phyloP scores from a whole-genome alignment of 1,140 invertebrate genomes.

The Drosophila bipectinata region DNA sequence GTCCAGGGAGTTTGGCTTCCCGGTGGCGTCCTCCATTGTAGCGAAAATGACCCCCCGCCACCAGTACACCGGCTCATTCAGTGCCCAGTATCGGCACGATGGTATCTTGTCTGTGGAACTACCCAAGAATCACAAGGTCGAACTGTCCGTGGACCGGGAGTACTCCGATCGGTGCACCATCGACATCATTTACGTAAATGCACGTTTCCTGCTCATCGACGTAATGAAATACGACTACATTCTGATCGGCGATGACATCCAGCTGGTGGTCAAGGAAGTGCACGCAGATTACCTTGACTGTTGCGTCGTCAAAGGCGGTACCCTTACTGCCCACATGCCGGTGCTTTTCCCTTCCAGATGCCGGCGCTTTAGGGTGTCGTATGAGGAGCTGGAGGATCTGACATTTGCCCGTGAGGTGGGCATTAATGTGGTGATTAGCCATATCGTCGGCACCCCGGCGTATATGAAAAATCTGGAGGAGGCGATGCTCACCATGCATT shows the following conservation, averaged over 20 bases:
- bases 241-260: conserved; percentile 60
- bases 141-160: conserved; percentile 55
- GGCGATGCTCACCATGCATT: conserved; percentile 46
- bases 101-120: conserved; percentile 1
- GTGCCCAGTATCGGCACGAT: neutral
- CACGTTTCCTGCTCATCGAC: conserved; percentile 57
- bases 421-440: conserved; percentile 66
- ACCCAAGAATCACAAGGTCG: conserved; percentile 23
- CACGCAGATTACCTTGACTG: conserved; percentile 43
- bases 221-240: conserved; percentile 61
- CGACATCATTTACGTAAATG: conserved; percentile 67
- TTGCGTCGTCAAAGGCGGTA: conserved; percentile 54
- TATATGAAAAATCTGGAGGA: conserved; percentile 62
- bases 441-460: conserved; percentile 48
- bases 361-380: conserved; percentile 48
- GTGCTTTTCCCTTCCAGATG: conserved; percentile 68
- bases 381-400: conserved; percentile 76
- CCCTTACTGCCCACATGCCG: conserved; percentile 56
- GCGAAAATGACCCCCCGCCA: conserved; percentile 66
- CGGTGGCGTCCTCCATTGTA: conserved; percentile 66
- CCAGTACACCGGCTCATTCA: conserved; percentile 66
- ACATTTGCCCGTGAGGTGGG: conserved; percentile 74
- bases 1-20: conserved; percentile 64
- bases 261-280: conserved; percentile 52
- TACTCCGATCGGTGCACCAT: conserved; percentile 37